phyloP scores from a whole-genome alignment of 2,113 vertebrate species.

The Tenrec ecaudatus region DNA sequence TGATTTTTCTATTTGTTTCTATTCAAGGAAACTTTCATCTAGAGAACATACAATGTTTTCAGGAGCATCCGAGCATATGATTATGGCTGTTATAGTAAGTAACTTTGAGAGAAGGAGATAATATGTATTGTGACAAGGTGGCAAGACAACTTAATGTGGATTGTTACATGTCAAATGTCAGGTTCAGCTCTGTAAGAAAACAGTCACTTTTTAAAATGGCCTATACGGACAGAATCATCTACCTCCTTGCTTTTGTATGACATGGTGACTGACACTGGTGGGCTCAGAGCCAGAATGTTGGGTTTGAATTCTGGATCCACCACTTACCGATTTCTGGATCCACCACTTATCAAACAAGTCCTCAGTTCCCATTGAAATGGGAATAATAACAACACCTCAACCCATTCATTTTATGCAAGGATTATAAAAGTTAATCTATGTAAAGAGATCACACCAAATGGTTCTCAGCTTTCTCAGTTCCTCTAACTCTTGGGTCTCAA shows the following conservation, averaged over 20 bases:
- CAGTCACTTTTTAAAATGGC: background rate
- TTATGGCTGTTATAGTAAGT: slow-evolving; percentile 32
- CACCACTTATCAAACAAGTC: background rate
- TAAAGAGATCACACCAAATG: background rate
- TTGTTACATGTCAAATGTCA: background rate
- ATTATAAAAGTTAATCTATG: background rate
- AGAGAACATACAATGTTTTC: background rate
- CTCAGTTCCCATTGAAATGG: background rate
- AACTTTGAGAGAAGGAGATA: slow-evolving; percentile 21
- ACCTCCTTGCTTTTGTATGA: background rate
- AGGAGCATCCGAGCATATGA: background rate
- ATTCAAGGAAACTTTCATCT: slow-evolving; percentile 31
- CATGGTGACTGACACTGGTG: background rate
- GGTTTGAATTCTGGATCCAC: background rate
- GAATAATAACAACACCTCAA: background rate
- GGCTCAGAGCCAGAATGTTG: background rate
- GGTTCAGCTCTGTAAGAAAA: background rate
- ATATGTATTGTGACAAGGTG: background rate
- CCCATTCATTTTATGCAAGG: background rate
- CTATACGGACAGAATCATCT: background rate
- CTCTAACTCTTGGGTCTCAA: background rate
- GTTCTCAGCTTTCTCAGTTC: background rate
- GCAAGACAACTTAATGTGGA: background rate
- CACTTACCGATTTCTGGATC: background rate
- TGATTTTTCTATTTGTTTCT: slow-evolving; percentile 62